Evolutionary conservation across 2,888 invertebrate species (phyloP).

Genomic region (Dynastes hyllus): DNA sequence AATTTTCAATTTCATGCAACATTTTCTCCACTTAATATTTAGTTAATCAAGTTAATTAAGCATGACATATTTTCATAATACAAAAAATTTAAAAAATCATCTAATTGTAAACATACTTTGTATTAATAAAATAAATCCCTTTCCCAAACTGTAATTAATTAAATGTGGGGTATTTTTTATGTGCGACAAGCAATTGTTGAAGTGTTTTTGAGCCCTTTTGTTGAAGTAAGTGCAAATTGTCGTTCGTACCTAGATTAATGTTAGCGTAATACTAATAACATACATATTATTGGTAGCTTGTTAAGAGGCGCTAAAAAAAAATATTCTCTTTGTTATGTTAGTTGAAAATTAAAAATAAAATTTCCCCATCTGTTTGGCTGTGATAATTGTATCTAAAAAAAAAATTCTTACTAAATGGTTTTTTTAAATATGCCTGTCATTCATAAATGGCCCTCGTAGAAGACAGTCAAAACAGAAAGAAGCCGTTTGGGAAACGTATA

Average conservation of each 20-base stretch:
- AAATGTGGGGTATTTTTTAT: slow-evolving; percentile 14
- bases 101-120: slow-evolving; percentile 11
- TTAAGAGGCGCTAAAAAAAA: slow-evolving; percentile 55
- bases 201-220: neutral
- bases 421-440: slow-evolving; percentile 57
- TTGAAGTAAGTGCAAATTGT: too few species aligned
- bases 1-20: too few species aligned
- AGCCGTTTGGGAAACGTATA: slow-evolving; percentile 50
- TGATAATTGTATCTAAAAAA: slow-evolving; percentile 61
- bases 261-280: slow-evolving; percentile 21
- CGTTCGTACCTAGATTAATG: neutral
- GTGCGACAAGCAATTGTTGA: neutral
- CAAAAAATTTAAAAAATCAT: slow-evolving; percentile 29
- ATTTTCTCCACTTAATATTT: too few species aligned
- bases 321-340: too few species aligned
- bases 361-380: too few species aligned
- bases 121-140: too few species aligned
- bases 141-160: neutral
- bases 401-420: slow-evolving; percentile 55
- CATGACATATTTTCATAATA: slow-evolving; percentile 26
- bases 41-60: neutral
- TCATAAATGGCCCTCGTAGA: slow-evolving; percentile 8
- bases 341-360: too few species aligned
- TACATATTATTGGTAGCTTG: slow-evolving; percentile 12
- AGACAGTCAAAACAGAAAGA: slow-evolving; percentile 50